Evolutionary conservation across 2,113 vertebrate genomes (phyloP), one percentile per base, ranked within the genome.

Genomic region (Mus spicilegus): DNA sequence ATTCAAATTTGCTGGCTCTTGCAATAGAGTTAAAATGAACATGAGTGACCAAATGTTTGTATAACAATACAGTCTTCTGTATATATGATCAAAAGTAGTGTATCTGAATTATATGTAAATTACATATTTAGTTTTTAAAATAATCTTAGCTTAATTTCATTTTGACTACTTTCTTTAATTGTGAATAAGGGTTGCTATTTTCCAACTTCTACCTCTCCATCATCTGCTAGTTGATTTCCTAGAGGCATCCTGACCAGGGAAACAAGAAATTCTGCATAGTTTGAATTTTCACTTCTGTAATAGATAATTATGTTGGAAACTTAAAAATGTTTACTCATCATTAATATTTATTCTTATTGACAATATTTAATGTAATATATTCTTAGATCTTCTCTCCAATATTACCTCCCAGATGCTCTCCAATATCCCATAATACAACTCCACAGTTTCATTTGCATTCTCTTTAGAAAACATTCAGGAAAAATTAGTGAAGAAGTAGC

Each of bases 401-500:
- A 42, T 14, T 0, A 8, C n/a, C 56, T 39, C n/a, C 22, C 56
- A 39, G 30, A 56, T n/a, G 1, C 26, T 61, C 56, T 26, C 10
- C 1, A 58, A 7, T 28, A 26, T 12, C 12, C 7, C 12, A 14
- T 7, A 39, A 82, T 61, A 6, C n/a, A 61, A 82, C 7, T 39
- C 6, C 22, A 82, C 20, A 30, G 13, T 63, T 84, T 63, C 24
- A 17, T 65, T 65, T 65, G 14, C 2, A 3, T 33, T 82, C 12
- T 24, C 14, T 85, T 65, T 19, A 85, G 39, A 30, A 65, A 85
- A 19, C 1, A 2, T 46, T 8, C 7, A 85, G 39, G n/a, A 4
- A 63, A 73, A 22, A n/a, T 91, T 91, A 96, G 92, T 80, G 17
- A 67, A 90, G 49, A 49, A 49, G 49, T 51, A 93, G 90, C 36